Percentiles rank a stretch among this genome's conserved stretches.
phyloP scores from a whole-genome alignment of 1,140 invertebrate genomes.

The Aricia agestis region DNA sequence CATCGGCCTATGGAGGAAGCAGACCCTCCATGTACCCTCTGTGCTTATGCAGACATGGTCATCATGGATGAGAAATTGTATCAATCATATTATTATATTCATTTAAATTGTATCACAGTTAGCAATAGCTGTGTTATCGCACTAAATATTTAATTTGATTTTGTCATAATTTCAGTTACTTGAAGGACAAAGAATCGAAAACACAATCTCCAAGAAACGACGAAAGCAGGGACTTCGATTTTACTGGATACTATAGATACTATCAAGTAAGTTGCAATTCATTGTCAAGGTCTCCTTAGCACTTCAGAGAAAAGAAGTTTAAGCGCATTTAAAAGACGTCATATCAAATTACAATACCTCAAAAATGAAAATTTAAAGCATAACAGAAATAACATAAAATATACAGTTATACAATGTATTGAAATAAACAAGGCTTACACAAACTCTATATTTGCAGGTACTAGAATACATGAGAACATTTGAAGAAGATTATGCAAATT shows the following conservation, averaged over 20 bases:
- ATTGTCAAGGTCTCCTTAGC: too few relatives aligned
- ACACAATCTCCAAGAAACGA: constrained; percentile 20
- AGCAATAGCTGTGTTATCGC: too few relatives aligned
- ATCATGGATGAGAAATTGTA: too few relatives aligned
- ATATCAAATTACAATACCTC: too few relatives aligned
- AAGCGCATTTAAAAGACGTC: neutral
- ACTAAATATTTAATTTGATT: neutral
- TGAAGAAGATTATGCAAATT: constrained; percentile 32
- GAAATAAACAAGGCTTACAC: neutral
- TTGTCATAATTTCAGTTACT: constrained; percentile 32
- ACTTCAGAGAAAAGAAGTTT: neutral
- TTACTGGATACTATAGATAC: constrained; percentile 43
- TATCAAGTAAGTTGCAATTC: constrained; percentile 37
- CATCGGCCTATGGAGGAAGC: too few relatives aligned
- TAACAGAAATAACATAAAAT: neutral
- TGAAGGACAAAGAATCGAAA: constrained; percentile 20
- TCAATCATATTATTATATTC: too few relatives aligned
- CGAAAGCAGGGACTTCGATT: constrained; percentile 32
- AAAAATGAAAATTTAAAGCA: neutral
- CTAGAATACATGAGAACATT: constrained; percentile 39
- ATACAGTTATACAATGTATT: neutral
- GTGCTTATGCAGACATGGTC: too few relatives aligned
- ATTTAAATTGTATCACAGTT: too few relatives aligned
- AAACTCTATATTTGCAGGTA: constrained; percentile 42
- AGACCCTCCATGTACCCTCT: too few relatives aligned